These are phyloP conservation scores for Nebria ingens DNA, from an alignment of 1,140 invertebrate genomes.

Conservation along the genomic window DNA sequence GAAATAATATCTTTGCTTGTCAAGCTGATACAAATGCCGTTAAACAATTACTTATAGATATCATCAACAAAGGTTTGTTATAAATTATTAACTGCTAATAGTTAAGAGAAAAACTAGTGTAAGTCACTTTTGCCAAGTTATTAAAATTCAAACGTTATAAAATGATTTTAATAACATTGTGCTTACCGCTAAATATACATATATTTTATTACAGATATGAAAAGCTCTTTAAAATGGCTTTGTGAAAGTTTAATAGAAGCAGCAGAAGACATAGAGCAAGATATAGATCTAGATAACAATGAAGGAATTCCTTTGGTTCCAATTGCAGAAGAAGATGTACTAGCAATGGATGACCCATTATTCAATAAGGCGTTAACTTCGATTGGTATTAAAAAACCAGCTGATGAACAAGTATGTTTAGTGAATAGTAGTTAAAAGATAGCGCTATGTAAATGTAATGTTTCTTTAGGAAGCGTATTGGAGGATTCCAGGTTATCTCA, in stretches of 20 bases:
- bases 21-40: background rate
- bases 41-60: conserved; percentile 10
- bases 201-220: conserved; percentile 32
- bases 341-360: conserved; percentile 45
- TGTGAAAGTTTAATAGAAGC: conserved; percentile 48
- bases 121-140: conserved; percentile 11
- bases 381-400: conserved; percentile 45
- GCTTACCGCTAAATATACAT: too few relatives aligned
- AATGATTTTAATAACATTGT: too few relatives aligned
- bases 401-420: conserved; percentile 38
- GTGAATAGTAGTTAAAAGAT: conserved; percentile 6
- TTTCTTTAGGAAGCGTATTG: conserved; percentile 43
- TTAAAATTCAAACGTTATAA: conserved; percentile 1
- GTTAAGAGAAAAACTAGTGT: conserved; percentile 24
- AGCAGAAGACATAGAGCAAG: conserved; percentile 46
- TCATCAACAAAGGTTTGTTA: conserved; percentile 14
- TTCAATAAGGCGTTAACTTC: conserved; percentile 47
- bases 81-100: conserved; percentile 31
- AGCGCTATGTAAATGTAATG: too few relatives aligned
- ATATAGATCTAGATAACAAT: conserved; percentile 31
- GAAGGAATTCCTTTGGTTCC: conserved; percentile 57
- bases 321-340: conserved; percentile 41
- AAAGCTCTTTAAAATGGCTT: conserved; percentile 45
- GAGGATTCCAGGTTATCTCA: conserved; percentile 44
- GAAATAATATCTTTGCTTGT: too few relatives aligned